Conservation (phyloP, 2,888 invertebrate species). For the Melikaiella ostensackeni region DNA sequence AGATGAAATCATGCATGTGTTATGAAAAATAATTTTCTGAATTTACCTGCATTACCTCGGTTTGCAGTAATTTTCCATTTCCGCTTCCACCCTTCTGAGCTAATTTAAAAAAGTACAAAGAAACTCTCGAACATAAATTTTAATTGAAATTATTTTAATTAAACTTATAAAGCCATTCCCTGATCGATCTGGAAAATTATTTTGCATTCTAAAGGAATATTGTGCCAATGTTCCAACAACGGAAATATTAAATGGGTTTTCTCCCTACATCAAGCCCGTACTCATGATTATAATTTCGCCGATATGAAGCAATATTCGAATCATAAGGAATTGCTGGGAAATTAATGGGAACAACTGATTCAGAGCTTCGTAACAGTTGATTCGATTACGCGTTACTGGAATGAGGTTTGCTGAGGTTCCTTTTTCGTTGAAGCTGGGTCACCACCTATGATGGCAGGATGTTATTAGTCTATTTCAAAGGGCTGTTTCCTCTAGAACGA, state of each 20-base stretch:
- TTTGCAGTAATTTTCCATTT: not conserved
- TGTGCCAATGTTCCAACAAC: slow-evolving; percentile 38
- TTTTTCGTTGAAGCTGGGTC: not conserved
- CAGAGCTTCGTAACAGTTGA: slow-evolving; percentile 42
- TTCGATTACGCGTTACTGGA: slow-evolving; percentile 56
- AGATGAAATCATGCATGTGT: too few relatives aligned
- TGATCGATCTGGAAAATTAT: not conserved
- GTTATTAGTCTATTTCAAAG: not conserved
- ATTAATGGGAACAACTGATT: slow-evolving; percentile 41
- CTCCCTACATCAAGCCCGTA: slow-evolving; percentile 35
- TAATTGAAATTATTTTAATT: not conserved
- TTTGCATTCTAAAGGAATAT: slow-evolving; percentile 44
- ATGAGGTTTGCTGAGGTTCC: slow-evolving; percentile 44
- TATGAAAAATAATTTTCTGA: too few relatives aligned
- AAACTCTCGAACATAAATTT: not conserved
- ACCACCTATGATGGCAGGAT: not conserved
- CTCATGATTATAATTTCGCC: slow-evolving; percentile 53
- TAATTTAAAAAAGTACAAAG: not conserved
- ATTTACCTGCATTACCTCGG: too few relatives aligned
- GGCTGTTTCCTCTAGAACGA: not conserved
- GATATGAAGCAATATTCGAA: slow-evolving; percentile 49
- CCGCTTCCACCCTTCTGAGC: too few relatives aligned
- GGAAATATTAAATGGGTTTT: slow-evolving; percentile 37
- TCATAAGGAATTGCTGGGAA: not conserved
- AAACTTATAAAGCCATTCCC: not conserved